These are phyloP conservation scores for Macroteleia sp. DNA, from an alignment of 2,888 invertebrate species.

Conservation along the genomic window DNA sequence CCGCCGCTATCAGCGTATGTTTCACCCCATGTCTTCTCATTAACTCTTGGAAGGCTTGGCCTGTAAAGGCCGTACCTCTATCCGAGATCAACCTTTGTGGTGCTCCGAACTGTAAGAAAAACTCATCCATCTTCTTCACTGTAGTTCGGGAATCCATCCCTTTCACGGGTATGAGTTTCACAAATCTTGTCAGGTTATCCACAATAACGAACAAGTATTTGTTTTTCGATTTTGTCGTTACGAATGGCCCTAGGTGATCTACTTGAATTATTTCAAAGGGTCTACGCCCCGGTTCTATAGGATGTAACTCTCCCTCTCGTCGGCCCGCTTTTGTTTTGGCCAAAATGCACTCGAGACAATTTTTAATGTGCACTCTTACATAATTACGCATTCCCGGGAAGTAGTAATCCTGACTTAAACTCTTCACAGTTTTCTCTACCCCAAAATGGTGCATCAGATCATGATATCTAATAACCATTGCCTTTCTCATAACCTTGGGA, in stretches of 20 bases:
- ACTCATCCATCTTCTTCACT: too few species aligned
- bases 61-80: too few species aligned
- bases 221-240: neutral
- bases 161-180: neutral
- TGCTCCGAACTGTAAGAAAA: too few species aligned
- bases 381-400: conserved; percentile 24
- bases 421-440: neutral
- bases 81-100: too few species aligned
- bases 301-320: conserved; percentile 1
- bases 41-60: too few species aligned
- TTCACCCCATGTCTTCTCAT: too few species aligned
- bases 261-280: neutral
- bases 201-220: neutral
- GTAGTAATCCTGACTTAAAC: conserved; percentile 24
- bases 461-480: neutral
- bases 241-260: neutral
- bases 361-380: conserved; percentile 5
- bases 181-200: neutral
- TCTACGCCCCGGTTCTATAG: neutral
- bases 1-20: too few species aligned
- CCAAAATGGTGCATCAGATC: neutral
- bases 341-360: conserved; percentile 19
- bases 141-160: too few species aligned
- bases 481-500: conserved; percentile 10
- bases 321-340: conserved; percentile 2